A percentile compares a stretch with the other conserved stretches of the same genome.
These are phyloP conservation scores for Ariopsis seemanni DNA, from an alignment of 2,113 vertebrate genomes.

Conservation along the genomic window DNA sequence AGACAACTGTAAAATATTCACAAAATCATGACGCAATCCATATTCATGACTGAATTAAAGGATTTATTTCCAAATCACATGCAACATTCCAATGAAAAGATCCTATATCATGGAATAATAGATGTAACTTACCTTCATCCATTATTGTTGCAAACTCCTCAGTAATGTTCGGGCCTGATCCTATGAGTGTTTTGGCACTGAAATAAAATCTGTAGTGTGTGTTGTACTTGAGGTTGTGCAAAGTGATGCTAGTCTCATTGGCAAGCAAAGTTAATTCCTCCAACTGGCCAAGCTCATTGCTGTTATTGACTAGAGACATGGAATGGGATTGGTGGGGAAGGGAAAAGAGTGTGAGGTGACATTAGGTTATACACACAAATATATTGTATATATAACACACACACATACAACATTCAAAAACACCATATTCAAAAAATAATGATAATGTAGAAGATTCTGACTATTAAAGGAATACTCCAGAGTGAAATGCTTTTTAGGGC, in stretches of 20 bases:
- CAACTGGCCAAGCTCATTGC: conserved; percentile 86
- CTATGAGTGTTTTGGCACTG: conserved; percentile 83
- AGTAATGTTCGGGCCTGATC: conserved; percentile 82
- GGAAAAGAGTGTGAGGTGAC: conserved; percentile 39
- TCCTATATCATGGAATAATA: background rate
- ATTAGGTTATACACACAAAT: conserved; percentile 11
- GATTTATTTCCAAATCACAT: background rate
- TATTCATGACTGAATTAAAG: background rate
- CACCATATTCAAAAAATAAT: background rate
- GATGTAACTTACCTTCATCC: conserved; percentile 88
- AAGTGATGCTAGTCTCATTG: conserved; percentile 88
- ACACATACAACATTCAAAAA: background rate
- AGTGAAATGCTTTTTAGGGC: too few relatives aligned
- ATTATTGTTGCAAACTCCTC: conserved; percentile 87
- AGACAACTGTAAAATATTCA: background rate
- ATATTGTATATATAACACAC: background rate
- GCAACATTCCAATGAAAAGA: background rate
- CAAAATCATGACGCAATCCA: background rate
- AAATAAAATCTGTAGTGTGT: conserved; percentile 97
- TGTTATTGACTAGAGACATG: conserved; percentile 85
- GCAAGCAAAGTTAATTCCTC: conserved; percentile 84
- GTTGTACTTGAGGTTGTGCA: conserved; percentile 90
- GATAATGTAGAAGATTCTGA: background rate
- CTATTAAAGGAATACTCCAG: background rate
- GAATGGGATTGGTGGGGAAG: conserved; percentile 21